These are phyloP conservation scores for Lepisosteus osseus DNA, from an alignment of 2,113 vertebrate species.

Conservation along the genomic window DNA sequence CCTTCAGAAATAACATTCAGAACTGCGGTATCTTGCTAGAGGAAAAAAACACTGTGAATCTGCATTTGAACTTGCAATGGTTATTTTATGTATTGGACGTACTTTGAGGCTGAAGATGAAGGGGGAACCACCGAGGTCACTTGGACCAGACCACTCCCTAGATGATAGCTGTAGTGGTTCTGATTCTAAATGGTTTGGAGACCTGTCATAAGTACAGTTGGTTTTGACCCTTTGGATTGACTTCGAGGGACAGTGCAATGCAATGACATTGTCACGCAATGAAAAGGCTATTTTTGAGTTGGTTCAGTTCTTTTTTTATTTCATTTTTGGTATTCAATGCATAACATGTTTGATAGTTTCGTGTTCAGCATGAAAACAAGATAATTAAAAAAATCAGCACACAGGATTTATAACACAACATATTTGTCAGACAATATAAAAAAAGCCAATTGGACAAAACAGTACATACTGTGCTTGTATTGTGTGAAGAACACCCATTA, in stretches of 20 bases:
- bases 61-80: conserved; percentile 33
- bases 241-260: conserved; percentile 22
- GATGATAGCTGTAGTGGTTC: conserved; percentile 31
- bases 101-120: conserved; percentile 8
- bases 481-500: too few species aligned
- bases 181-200: conserved; percentile 22
- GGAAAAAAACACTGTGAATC: neutral
- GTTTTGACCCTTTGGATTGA: conserved; percentile 14
- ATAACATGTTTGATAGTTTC: too few species aligned
- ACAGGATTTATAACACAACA: too few species aligned
- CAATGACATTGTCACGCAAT: too few species aligned
- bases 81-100: neutral
- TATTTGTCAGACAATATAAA: too few species aligned
- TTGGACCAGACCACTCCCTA: conserved; percentile 30
- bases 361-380: neutral
- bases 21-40: neutral
- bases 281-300: too few species aligned
- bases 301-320: too few species aligned
- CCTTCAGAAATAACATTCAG: neutral
- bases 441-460: too few species aligned
- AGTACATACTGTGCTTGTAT: too few species aligned
- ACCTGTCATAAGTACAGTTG: conserved; percentile 18
- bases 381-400: neutral
- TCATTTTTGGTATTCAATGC: too few species aligned
- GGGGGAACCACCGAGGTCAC: conserved; percentile 32